These are phyloP conservation scores for Dipodomys stephensi DNA, from an alignment of 2,113 vertebrate species.

Conservation along the genomic window DNA sequence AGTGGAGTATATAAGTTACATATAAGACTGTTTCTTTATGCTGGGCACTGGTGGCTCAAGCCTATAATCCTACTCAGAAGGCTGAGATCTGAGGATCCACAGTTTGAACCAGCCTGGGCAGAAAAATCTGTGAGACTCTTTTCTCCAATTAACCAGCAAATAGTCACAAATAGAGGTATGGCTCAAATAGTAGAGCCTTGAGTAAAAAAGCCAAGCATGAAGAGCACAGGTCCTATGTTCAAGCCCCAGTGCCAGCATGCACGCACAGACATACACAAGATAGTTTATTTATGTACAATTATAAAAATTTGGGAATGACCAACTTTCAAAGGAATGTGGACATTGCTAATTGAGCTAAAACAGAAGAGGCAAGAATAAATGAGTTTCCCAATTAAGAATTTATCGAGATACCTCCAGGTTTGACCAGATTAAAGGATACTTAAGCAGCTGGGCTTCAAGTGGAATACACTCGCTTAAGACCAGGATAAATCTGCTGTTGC, in stretches of 20 bases:
- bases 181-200: no score
- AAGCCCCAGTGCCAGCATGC: no score
- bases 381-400: background rate
- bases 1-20: background rate
- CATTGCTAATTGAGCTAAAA: conserved; percentile 18
- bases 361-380: background rate
- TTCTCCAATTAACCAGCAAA: no score
- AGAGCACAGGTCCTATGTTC: no score
- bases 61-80: no score
- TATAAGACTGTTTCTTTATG: background rate
- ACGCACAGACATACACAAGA: no score
- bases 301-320: background rate
- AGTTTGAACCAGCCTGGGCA: no score
- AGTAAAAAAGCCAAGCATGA: no score
- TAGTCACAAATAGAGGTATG: no score
- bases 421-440: background rate
- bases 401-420: background rate
- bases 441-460: background rate
- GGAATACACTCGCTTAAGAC: background rate
- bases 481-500: background rate
- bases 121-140: no score
- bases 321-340: conserved; percentile 11
- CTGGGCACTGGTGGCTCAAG: no score
- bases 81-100: no score
- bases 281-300: background rate